Evolutionary conservation across 2,797 vertebrate genomes (phyloP).

Genomic region (Danio tinwini): DNA sequence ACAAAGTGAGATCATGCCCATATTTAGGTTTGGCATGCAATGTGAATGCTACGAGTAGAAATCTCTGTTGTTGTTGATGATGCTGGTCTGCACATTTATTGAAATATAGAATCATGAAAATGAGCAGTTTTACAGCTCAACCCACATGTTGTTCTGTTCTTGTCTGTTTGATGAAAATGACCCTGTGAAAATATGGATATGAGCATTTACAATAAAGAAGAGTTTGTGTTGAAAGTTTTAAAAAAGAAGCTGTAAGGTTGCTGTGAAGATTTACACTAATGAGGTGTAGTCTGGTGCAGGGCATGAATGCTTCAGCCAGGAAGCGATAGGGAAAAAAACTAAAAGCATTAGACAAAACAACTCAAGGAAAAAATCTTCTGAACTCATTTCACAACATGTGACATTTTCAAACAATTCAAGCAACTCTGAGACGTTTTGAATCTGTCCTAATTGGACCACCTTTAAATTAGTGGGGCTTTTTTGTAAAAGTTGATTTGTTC

Average conservation of each 20-base stretch:
- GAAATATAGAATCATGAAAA: no score
- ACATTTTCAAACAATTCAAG: constrained; percentile 1
- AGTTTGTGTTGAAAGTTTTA: constrained; percentile 12
- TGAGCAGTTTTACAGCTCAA: no score
- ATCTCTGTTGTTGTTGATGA: background rate
- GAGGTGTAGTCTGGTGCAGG: background rate
- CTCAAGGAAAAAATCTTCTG: background rate
- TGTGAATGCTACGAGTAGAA: background rate
- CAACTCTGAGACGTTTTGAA: background rate
- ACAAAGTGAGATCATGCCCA: no score
- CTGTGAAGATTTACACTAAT: constrained; percentile 16
- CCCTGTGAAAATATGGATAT: background rate
- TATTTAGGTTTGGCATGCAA: no score
- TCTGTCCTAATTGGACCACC: background rate
- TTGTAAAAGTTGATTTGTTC: constrained; percentile 6
- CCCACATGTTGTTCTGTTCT: background rate
- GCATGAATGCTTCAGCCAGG: background rate
- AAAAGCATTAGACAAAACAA: constrained; percentile 14
- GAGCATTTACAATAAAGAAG: constrained; percentile 1
- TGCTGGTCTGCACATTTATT: background rate
- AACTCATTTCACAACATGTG: background rate
- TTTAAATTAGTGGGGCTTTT: background rate
- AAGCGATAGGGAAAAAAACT: background rate
- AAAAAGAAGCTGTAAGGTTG: background rate
- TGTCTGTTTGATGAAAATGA: background rate